A percentile compares a stretch with the other conserved stretches of the same genome.
Evolutionary conservation across 1,140 invertebrate species (phyloP).

Genomic region (Cotesia chilonis): DNA sequence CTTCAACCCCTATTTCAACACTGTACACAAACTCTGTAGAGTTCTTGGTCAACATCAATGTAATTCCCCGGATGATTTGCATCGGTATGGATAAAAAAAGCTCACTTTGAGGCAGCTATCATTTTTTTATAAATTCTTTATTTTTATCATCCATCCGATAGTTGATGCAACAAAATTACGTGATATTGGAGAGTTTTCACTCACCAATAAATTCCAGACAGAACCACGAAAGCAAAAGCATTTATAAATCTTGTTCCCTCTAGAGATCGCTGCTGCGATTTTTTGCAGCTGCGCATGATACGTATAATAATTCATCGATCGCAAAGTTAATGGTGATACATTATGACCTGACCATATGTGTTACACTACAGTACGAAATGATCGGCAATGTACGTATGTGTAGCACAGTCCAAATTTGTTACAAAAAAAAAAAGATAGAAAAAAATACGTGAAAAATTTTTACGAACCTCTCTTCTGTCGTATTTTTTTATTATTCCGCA

Average conservation of each 20-base stretch:
- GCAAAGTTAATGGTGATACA: constrained; percentile 39
- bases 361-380: constrained; percentile 7
- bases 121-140: not conserved
- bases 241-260: constrained; percentile 27
- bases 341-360: constrained; percentile 29
- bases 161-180: constrained; percentile 14
- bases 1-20: not conserved
- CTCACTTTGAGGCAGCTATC: constrained; percentile 9
- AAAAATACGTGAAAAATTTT: too few relatives aligned
- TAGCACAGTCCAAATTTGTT: not conserved
- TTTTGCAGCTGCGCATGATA: constrained; percentile 38
- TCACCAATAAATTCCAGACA: constrained; percentile 20
- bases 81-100: constrained; percentile 3
- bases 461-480: too few relatives aligned
- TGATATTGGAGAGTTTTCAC: constrained; percentile 23
- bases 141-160: constrained; percentile 14
- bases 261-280: constrained; percentile 18
- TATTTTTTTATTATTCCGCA: not conserved
- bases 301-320: constrained; percentile 41
- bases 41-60: constrained; percentile 12
- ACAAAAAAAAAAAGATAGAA: too few relatives aligned
- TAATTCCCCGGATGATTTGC: constrained; percentile 17
- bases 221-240: constrained; percentile 16
- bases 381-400: not conserved
- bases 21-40: constrained; percentile 1